A percentile compares a stretch with the other conserved stretches of the same genome.
Conservation (phyloP, 2,888 invertebrate species). For the Fragum sueziense region DNA sequence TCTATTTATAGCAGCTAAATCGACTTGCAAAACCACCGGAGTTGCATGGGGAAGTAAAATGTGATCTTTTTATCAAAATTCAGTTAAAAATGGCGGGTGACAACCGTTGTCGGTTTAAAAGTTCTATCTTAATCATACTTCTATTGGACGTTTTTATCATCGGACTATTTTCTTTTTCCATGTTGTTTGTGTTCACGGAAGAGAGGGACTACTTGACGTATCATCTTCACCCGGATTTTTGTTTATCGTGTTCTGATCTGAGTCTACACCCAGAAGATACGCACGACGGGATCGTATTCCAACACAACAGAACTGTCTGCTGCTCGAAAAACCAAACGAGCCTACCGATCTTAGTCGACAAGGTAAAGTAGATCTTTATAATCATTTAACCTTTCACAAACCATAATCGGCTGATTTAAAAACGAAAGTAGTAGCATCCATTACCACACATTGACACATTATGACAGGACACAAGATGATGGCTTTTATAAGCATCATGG, state of each 20-base stretch:
- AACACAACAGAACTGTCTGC: background rate
- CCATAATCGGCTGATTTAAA: background rate
- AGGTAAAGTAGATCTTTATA: background rate
- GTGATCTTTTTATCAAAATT: background rate
- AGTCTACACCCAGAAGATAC: constrained; percentile 6
- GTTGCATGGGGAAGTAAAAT: background rate
- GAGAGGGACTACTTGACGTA: background rate
- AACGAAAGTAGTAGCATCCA: background rate
- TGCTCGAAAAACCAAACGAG: background rate
- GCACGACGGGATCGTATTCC: background rate
- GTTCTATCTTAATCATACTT: background rate
- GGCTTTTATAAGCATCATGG: background rate
- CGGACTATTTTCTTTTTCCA: background rate
- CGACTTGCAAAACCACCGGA: too few relatives aligned
- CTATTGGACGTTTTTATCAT: background rate
- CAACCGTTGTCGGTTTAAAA: background rate
- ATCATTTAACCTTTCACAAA: background rate
- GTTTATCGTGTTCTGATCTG: background rate
- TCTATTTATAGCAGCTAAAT: too few relatives aligned
- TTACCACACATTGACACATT: background rate
- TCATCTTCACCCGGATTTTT: background rate
- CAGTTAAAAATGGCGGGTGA: background rate
- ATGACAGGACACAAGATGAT: background rate
- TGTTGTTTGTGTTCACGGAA: background rate
- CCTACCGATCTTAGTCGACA: background rate